A percentile compares a stretch with the other conserved stretches of the same genome.
Evolutionary conservation across 2,797 vertebrate species (phyloP).

Genomic region (Sparidentex hasta): DNA sequence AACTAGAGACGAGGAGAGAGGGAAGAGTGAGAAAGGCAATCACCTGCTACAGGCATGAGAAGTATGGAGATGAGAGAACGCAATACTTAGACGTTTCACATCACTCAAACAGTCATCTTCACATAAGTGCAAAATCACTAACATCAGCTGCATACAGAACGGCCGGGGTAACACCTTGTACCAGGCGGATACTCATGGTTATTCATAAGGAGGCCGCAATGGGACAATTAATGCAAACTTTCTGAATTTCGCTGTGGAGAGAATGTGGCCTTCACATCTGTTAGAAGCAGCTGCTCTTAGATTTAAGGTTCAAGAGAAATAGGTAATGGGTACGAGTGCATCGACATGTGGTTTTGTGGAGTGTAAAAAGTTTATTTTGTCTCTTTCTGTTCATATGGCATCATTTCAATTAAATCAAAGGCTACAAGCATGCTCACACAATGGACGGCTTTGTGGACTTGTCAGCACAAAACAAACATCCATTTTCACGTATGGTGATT

Average conservation of each 20-base stretch:
- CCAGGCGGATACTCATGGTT: conserved; percentile 18
- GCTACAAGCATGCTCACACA: background rate
- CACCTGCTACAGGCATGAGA: conserved; percentile 62
- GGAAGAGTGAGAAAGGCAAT: conserved; percentile 66
- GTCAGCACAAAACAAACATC: background rate
- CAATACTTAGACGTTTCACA: conserved; percentile 39
- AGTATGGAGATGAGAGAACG: conserved; percentile 57
- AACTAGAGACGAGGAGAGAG: conserved; percentile 40
- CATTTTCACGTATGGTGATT: background rate
- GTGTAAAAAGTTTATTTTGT: conserved; percentile 7
- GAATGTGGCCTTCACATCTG: conserved; percentile 32
- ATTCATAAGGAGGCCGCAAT: conserved; percentile 26
- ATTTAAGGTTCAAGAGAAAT: conserved; percentile 23
- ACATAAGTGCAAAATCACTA: conserved; percentile 45
- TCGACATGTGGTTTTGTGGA: background rate
- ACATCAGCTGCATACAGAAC: conserved; percentile 46
- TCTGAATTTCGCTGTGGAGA: conserved; percentile 12
- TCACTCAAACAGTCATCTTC: conserved; percentile 53
- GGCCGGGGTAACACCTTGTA: conserved; percentile 4
- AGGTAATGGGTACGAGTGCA: background rate
- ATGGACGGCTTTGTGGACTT: background rate
- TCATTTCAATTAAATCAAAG: conserved; percentile 9
- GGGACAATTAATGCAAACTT: conserved; percentile 37
- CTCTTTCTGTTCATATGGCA: background rate
- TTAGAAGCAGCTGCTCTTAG: conserved; percentile 27